A percentile compares a stretch with the other conserved stretches of the same genome.
These are phyloP conservation scores for Pan troglodytes DNA, from an alignment of 2,113 vertebrate species.

Conservation along the genomic window NHGRI_mPanTro3-v2.1_pri NC_072421.2:146521001-146521500, in stretches of 20 bases:
- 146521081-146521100: not conserved
- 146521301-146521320: not conserved
- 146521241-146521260: not conserved
- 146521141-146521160: not conserved
- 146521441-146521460: not conserved
- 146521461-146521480: not conserved
- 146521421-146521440: not conserved
- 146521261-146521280: not conserved
- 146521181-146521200: not conserved
- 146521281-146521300: not conserved
- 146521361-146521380: not conserved
- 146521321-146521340: not conserved
- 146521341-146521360: not conserved
- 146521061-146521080: not conserved
- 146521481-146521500: not conserved
- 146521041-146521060: constrained; percentile 38
- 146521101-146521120: not conserved
- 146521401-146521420: not conserved
- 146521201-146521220: not conserved
- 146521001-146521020: not conserved
- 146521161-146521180: not conserved
- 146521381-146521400: not conserved
- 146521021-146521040: not conserved
- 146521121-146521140: not conserved
- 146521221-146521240: not conserved